Evolutionary conservation across 2,888 invertebrate genomes (phyloP), one percentile per base, ranked within the genome.

Genomic region (Drosophila subsilvestris): DNA sequence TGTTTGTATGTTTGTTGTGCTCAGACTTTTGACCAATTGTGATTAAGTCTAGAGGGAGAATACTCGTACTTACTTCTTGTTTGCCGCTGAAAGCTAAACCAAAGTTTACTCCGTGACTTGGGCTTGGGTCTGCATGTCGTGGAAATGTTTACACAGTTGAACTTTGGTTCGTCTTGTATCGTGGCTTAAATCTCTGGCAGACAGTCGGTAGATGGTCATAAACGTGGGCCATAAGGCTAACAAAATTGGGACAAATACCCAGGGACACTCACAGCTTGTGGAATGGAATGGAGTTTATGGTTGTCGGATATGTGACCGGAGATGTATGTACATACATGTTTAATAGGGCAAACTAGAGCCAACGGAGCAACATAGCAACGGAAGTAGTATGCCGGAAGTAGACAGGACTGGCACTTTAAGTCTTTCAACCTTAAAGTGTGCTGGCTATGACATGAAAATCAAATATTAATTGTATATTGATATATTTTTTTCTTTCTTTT

Each of bases 401-500:
- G 54, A 55, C 8, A 3, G 17, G 14, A 18, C 22, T 43, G n/a
- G 29, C 12, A 22, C 70, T 71, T 71, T 58, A 71, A n/a, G n/a
- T 54, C 12, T 42, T 58, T 53, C 14, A 2, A 1, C 6, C 8
- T 12, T 43, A 5, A 44, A 45, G 44, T 9, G 12, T 17, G 6
- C 3, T 2, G 9, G 7, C 8, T 2, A n/a, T 14, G 25, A 4
- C 37, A 12, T 49, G 37, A 62, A 51, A 51, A 25, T 63, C 25
- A 37, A 60, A 60, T 66, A 63, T 60, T 37, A n/a, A 7, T n/a
- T 37, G 7, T 37, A 5, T 12, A 4, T 37, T 6, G 68, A 53
- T 65, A 42, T 51, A 42, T 61, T 71, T 71, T 57, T 79, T 81
- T 89, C 78, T 61, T 61, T 32, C 62, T 85, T 86, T 88, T 78